Evolutionary conservation across 2,888 invertebrate species (phyloP).

Genomic region (Conus canariensis): DNA sequence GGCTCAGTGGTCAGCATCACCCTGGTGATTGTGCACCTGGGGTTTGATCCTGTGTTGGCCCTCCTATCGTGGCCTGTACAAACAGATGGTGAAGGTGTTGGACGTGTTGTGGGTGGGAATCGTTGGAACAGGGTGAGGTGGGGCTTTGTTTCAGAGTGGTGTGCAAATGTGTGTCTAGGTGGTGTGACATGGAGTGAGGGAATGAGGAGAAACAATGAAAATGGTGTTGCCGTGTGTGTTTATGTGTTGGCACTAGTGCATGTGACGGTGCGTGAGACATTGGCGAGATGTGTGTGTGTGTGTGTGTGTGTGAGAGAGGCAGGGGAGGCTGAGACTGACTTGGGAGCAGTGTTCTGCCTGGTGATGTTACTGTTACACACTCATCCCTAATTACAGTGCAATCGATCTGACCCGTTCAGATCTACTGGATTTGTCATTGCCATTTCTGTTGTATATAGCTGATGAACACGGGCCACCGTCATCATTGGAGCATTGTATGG

Average conservation of each 20-base stretch:
- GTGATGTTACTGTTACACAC: constrained; percentile 24
- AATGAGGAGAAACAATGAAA: no score
- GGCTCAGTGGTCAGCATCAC: no score
- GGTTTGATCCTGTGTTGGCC: no score
- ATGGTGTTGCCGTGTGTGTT: background rate
- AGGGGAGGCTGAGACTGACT: background rate
- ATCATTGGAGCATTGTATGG: background rate
- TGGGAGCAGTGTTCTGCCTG: background rate
- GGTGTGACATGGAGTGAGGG: no score
- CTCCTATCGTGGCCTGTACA: no score
- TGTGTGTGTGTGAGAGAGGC: background rate
- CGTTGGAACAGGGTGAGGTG: no score
- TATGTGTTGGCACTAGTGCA: background rate
- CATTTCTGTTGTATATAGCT: constrained; percentile 3
- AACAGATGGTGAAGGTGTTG: no score
- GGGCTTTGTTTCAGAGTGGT: no score
- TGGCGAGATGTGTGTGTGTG: background rate
- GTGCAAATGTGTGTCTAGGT: no score
- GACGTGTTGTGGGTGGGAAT: no score
- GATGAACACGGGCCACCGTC: background rate
- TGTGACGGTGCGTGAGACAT: background rate
- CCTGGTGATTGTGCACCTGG: no score
- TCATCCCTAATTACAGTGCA: constrained; percentile 30
- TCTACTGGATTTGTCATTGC: background rate
- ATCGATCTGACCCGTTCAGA: constrained; percentile 1